Conservation (phyloP, 2,797 vertebrate species). For the Triplophysa bombifrons region DNA sequence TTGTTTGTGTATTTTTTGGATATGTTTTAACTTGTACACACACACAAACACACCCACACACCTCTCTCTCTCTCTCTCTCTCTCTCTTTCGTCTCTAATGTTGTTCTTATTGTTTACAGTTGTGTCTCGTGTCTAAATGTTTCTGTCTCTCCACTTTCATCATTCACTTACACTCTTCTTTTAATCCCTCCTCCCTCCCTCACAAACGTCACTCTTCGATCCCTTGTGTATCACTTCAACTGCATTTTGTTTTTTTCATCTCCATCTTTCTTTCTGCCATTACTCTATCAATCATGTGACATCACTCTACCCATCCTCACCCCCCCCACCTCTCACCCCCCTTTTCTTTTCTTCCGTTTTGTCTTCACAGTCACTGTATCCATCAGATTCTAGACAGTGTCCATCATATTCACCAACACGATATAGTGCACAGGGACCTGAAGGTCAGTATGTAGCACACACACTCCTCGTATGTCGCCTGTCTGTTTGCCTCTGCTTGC, state of each 20-base stretch:
- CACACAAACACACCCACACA: slow-evolving; percentile 42
- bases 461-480: slow-evolving; percentile 44
- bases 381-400: slow-evolving; percentile 91
- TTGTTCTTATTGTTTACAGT: slow-evolving; percentile 61
- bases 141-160: slow-evolving; percentile 61
- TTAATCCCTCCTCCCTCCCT: slow-evolving; percentile 53
- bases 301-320: slow-evolving; percentile 26
- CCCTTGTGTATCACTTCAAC: slow-evolving; percentile 40
- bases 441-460: slow-evolving; percentile 81
- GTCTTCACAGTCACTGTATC: slow-evolving; percentile 87
- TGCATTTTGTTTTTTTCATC: slow-evolving; percentile 19
- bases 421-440: slow-evolving; percentile 89
- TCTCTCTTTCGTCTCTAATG: slow-evolving; percentile 27
- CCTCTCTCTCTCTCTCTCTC: slow-evolving; percentile 1
- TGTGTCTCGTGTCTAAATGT: slow-evolving; percentile 70
- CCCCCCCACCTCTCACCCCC: slow-evolving; percentile 9
- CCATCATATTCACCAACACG: slow-evolving; percentile 90
- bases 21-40: slow-evolving; percentile 7
- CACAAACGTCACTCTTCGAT: slow-evolving; percentile 48
- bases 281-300: slow-evolving; percentile 22
- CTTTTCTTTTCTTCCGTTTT: slow-evolving; percentile 69
- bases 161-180: slow-evolving; percentile 34
- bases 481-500: slow-evolving; percentile 46
- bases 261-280: slow-evolving; percentile 22
- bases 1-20: no score